These are phyloP conservation scores for Apus apus DNA, from an alignment of 2,113 vertebrate genomes.

Conservation along the genomic window DNA sequence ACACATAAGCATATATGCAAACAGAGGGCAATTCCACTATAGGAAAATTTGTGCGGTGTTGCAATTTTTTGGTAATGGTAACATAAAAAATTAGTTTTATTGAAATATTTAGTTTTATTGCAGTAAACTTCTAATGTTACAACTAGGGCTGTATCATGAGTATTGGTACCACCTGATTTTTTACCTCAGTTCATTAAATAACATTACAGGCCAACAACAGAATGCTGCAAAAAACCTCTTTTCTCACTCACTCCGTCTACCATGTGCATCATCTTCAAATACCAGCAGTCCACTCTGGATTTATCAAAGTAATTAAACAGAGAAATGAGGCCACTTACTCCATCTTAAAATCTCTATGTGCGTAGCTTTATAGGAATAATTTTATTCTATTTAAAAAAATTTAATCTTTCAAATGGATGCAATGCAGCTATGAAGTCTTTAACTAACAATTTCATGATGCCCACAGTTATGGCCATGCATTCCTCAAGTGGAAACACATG, in stretches of 20 bases:
- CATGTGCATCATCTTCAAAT: not conserved
- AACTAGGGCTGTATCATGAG: not conserved
- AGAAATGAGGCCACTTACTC: not conserved
- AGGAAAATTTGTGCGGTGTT: not conserved
- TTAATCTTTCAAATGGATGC: not conserved
- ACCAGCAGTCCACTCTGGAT: not conserved
- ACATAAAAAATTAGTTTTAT: not conserved
- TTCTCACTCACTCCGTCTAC: not conserved
- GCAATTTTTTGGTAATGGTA: not conserved
- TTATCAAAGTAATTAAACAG: constrained; percentile 8
- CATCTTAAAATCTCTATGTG: not conserved
- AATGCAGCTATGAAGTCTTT: not conserved
- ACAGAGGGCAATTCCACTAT: not conserved
- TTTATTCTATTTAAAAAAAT: no score
- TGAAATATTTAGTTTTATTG: not conserved
- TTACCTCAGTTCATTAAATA: not conserved
- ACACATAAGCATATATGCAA: not conserved
- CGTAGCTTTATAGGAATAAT: not conserved
- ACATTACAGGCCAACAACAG: not conserved
- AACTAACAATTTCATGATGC: not conserved
- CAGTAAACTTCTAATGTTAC: not conserved
- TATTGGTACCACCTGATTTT: not conserved
- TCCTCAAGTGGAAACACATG: not conserved
- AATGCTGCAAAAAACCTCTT: not conserved
- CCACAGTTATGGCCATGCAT: not conserved